Base-by-base conservation (phyloP, 1,140 invertebrate genomes). In the Macrocentrus cingulum region DNA sequence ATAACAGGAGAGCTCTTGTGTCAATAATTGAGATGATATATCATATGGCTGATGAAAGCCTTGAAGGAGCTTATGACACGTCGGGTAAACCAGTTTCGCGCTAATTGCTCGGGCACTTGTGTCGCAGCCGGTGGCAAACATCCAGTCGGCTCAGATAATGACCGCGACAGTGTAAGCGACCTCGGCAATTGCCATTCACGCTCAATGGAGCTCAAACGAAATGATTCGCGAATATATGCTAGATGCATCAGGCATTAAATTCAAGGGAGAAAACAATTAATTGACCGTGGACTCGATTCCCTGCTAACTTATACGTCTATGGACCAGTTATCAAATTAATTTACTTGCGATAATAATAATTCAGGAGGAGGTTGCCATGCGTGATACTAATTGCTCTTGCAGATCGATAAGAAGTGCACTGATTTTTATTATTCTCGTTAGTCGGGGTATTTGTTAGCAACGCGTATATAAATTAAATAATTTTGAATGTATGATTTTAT, bases 21-120 rank as follows among this genome's bases (percentile, higher is more conserved):
- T 49, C 34, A 41, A 34, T 19, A 23, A 55, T 56, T 22, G 36
- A 23, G 13, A 29, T 45, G 22, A 50, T 50, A 19, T 50, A 57
- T 57, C 36, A 37, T 13, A n/a, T n/a, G 22, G 15, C 32, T 42
- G 49, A 45, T 46, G 48, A 59, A 36, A 59, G 15, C 29, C 13
- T n/a, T 34, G n/a, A 32, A 20, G 8, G 16, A 49, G 23, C 18
- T 20, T 22, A 51, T 46, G 22, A 9, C 19, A 45, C 42, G 49
- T 51, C 44, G n/a, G 58, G 57, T 42, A 61, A 68, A 69, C 66
- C 65, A 66, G 66, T 69, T 69, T 50, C 53, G 32, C 59, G 55
- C 61, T 69, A 69, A 69, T 69, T 66, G 59, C 56, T 57, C 50
- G 20, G 60, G 62, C 61, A 66, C 65, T 65, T 69, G 57, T 50